A percentile compares a stretch with the other conserved stretches of the same genome.
These are phyloP conservation scores for Leucania comma DNA, from an alignment of 2,888 invertebrate species.

Conservation along the genomic window DNA sequence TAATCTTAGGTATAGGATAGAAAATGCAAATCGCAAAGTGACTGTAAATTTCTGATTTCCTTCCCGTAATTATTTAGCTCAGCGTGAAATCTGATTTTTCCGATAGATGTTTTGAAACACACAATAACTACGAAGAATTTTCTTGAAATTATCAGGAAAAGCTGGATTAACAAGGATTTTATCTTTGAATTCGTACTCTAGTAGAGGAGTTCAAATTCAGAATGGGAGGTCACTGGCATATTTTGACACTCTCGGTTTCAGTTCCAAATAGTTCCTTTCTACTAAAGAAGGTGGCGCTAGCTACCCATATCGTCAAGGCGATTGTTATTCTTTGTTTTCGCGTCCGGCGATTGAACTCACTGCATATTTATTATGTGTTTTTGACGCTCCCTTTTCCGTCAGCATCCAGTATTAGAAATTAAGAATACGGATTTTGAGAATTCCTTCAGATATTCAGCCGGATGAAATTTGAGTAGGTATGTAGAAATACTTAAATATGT, in stretches of 20 bases:
- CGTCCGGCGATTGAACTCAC: constrained; percentile 38
- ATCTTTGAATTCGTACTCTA: too few species aligned
- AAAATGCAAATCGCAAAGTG: not conserved
- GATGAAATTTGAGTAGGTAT: not conserved
- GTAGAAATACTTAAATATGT: too few species aligned
- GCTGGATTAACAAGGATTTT: not conserved
- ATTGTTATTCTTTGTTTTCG: constrained; percentile 51
- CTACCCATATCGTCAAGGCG: not conserved
- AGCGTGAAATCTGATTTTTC: not conserved
- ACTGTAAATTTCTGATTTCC: not conserved
- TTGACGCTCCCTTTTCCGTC: constrained; percentile 34
- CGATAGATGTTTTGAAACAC: not conserved
- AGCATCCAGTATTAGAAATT: constrained; percentile 21
- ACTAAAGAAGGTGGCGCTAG: constrained; percentile 32
- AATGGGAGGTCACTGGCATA: constrained; percentile 16
- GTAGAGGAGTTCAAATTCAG: constrained; percentile 24
- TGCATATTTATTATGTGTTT: constrained; percentile 39
- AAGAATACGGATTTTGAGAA: constrained; percentile 6
- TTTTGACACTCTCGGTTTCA: constrained; percentile 46
- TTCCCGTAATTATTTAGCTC: not conserved
- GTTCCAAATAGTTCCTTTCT: constrained; percentile 15
- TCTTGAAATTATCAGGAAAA: not conserved
- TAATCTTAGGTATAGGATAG: not conserved
- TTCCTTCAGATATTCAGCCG: not conserved
- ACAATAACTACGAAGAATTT: not conserved